Evolutionary conservation across 2,888 invertebrate genomes (phyloP), one percentile per base, ranked within the genome.

Genomic region (Sinohyriopsis cumingii): DNA sequence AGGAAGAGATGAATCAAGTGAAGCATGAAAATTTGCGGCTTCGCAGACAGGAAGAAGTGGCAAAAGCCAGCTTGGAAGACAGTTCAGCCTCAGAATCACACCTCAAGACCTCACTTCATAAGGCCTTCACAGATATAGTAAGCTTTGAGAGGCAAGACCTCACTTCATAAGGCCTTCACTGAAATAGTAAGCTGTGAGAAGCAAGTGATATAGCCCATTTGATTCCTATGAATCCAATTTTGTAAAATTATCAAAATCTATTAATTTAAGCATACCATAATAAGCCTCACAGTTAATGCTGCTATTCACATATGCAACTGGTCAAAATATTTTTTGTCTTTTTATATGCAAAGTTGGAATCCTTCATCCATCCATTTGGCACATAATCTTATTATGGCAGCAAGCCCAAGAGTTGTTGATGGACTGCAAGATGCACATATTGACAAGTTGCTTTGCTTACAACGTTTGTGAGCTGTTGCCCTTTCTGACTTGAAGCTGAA

Each of bases 81-180:
- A 80, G 79, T 55, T 72, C 83, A 6, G 77, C 80, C 54, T 80
- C 78, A 25, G 85, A 86, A 65, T 78, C 81, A 33, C 81, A 87
- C 33, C 71, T 87, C 62, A 83, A 82, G 72, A 73, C 76, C n/a
- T 80, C 84, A 2, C 65, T 87, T 67, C 80, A 81, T 55, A 81
- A 82, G 67, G 84, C 86, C 53, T 81, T 82, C 61, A 79, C 82
- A 65, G 85, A 86, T 73, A 81, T 86, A 70, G 86, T 85, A 77
- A 71, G 82, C 63, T 24, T 45, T 12, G 45, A 33, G 33, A 33
- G 33, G 33, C 63, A 83, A 82, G 72, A 73, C 76, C 22, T 80
- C 84, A 2, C 65, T 87, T 65, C 79, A 81, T 55, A 81, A 81
- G 67, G 84, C 86, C 33, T 81, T 82, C 62, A 79, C 82, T 63